Evolutionary conservation across 2,113 vertebrate genomes (phyloP), one percentile per base, ranked within the genome.

Genomic region (Pimephales promelas): DNA sequence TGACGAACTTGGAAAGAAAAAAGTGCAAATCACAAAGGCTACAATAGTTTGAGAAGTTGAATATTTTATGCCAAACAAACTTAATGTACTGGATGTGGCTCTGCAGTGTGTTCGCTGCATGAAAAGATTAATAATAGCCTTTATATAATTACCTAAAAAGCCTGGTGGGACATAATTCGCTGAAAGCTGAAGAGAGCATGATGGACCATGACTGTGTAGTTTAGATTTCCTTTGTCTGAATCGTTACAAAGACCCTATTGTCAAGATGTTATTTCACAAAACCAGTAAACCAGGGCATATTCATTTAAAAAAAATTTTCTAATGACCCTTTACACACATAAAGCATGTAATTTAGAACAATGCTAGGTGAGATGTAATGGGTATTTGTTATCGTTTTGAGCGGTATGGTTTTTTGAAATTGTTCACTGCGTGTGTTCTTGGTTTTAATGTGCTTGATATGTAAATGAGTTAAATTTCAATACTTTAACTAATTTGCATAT

Each of bases 101-200:
- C 79, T 88, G n/a, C 22, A 81, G 43, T 61, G 62, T 76, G 82
- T 88, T 82, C 72, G n/a, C 54, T 64, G 80, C 82, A 81, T 40
- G 75, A 84, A 84, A 86, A 86, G 59, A 91, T 87, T 56, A 91
- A 90, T 89, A 79, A 83, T 56, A 11, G 68, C 24, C 82, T 72
- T 61, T 73, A 74, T 89, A 84, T 90, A 91, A 91, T 92, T 91
- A 92, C 76, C 79, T 79, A 68, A 84, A 87, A 89, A 86, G 86
- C 87, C 89, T 89, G 83, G 90, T 87, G 90, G 87, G 90, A 92
- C 81, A 88, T 84, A 76, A 89, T 89, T 87, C 54, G 88, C 90
- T 89, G 49, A 79, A 56, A 86, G 90, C 86, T 76, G 89, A 90
- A 89, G 84, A 73, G 78, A 87, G 84, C 82, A 86, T 86, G 86